phyloP scores from a whole-genome alignment of 2,797 vertebrate species.

The Silurus lanzhouensis region DNA sequence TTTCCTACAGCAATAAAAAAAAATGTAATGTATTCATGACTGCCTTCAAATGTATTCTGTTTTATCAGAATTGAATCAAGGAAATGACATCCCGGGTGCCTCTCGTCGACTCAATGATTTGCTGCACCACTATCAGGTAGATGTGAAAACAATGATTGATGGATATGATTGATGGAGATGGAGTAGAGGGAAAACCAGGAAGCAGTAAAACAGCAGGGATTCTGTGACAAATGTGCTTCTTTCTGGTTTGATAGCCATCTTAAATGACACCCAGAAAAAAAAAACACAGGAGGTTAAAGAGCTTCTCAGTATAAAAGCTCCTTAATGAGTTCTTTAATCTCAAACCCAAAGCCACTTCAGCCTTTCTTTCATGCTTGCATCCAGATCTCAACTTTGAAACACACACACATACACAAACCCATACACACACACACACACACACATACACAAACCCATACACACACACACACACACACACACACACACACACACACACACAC shows the following conservation, averaged over 20 bases:
- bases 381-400: background rate
- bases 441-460: background rate
- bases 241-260: background rate
- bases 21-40: background rate
- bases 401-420: background rate
- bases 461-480: background rate
- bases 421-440: background rate
- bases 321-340: background rate
- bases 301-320: background rate
- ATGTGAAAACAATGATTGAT: background rate
- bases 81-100: background rate
- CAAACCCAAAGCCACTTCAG: background rate
- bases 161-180: background rate
- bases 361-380: background rate
- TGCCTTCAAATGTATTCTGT: background rate
- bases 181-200: background rate
- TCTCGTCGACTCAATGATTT: too few species aligned
- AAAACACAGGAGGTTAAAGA: constrained; percentile 1
- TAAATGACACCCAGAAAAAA: background rate
- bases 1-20: background rate
- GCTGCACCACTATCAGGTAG: background rate
- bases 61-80: background rate
- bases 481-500: constrained; percentile 21
- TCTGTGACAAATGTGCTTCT: background rate
- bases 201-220: background rate